Evolutionary conservation across 2,797 vertebrate species (phyloP).

Genomic region (Ciconia nigra): DNA sequence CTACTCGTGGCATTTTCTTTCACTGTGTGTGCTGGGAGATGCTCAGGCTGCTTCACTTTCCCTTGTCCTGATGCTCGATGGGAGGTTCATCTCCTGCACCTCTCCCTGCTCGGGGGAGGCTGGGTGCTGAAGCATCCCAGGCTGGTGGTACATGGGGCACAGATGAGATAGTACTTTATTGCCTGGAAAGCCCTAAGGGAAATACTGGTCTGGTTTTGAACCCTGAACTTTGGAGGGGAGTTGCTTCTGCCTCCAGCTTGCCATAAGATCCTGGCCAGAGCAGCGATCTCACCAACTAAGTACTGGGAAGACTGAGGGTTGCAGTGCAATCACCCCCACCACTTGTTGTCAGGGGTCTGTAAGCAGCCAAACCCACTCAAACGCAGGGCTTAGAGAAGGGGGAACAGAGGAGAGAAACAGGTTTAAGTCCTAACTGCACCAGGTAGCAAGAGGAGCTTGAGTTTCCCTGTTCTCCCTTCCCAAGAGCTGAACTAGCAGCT

Average conservation of each 20-base stretch:
- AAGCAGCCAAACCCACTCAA: not conserved
- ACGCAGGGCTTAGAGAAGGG: not conserved
- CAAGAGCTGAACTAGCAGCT: not conserved
- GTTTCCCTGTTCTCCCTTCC: not conserved
- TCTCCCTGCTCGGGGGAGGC: not conserved
- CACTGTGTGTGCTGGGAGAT: not conserved
- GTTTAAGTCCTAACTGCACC: not conserved
- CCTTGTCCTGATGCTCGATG: not conserved
- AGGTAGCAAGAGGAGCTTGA: not conserved
- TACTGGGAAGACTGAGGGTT: not conserved
- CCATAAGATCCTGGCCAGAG: not conserved
- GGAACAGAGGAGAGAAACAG: not conserved
- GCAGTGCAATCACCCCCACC: too few species aligned
- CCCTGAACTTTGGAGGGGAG: not conserved
- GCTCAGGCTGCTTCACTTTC: not conserved
- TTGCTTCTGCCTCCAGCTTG: not conserved
- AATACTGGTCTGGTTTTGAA: not conserved
- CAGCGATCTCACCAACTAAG: not conserved
- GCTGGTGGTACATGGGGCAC: not conserved
- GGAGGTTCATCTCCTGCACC: not conserved
- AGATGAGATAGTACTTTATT: not conserved
- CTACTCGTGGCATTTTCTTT: not conserved
- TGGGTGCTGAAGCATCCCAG: not conserved
- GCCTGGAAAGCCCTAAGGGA: not conserved
- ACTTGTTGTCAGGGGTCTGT: accelerated